A percentile compares a stretch with the other conserved stretches of the same genome.
Conservation (phyloP, 2,797 vertebrate genomes). For the Rhinichthys osculus region DNA sequence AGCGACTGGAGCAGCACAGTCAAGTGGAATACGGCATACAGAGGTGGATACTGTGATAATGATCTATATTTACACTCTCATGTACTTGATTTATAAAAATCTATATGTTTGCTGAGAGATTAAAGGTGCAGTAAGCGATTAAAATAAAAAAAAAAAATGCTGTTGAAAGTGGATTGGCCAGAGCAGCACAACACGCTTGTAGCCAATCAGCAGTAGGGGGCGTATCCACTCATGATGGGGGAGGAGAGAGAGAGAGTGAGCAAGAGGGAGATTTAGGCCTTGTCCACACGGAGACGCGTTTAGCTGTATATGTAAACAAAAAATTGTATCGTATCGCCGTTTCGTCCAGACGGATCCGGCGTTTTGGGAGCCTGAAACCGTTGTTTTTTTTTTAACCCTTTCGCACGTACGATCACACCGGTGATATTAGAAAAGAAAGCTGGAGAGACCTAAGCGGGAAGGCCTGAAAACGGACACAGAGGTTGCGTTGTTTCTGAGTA, state of each 20-base stretch:
- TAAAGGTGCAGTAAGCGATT: not conserved
- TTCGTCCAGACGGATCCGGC: too few species aligned
- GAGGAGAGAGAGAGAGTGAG: not conserved
- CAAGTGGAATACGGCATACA: conserved; percentile 53
- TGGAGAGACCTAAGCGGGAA: too few species aligned
- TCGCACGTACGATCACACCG: too few species aligned
- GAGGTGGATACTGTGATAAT: conserved; percentile 53
- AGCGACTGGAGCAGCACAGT: conserved; percentile 65
- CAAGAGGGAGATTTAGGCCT: not conserved
- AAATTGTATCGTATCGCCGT: accelerated
- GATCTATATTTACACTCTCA: too few species aligned
- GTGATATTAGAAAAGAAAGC: not conserved
- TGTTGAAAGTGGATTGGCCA: not conserved
- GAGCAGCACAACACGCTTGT: not conserved
- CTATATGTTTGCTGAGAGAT: not conserved
- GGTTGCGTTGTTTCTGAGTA: not conserved
- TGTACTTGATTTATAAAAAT: not conserved
- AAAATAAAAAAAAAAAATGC: not conserved
- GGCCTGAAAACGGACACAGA: too few species aligned
- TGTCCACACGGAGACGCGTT: too few species aligned
- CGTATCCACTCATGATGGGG: not conserved
- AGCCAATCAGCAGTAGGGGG: not conserved
- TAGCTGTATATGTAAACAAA: too few species aligned
- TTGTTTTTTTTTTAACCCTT: too few species aligned
- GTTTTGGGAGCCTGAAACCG: too few species aligned